A percentile compares a stretch with the other conserved stretches of the same genome.
These are phyloP conservation scores for Porites rus DNA, from an alignment of 92 coral and sea anemone species.

Conservation along the genomic window DNA sequence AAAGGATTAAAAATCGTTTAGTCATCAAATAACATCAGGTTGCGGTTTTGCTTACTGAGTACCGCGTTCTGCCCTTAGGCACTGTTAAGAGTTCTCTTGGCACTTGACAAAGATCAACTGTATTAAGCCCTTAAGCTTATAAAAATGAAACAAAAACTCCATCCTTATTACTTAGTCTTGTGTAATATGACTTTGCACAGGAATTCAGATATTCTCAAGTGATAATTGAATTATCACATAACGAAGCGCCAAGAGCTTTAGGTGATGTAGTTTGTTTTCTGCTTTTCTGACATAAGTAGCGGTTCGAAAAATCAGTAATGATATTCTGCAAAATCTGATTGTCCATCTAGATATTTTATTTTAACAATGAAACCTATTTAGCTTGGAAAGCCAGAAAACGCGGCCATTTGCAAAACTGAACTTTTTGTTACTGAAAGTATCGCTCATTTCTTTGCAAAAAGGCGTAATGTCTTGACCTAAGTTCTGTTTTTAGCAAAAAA, in stretches of 20 bases:
- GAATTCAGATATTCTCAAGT: background rate
- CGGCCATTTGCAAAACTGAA: background rate
- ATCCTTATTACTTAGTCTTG: background rate
- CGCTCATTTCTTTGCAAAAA: background rate
- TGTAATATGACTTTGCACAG: background rate
- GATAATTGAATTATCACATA: background rate
- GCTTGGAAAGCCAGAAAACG: no score
- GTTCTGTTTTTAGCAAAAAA: background rate
- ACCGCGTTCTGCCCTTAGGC: conserved; percentile 27
- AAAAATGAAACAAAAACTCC: background rate
- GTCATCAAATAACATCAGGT: background rate
- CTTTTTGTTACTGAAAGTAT: background rate
- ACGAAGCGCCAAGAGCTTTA: background rate
- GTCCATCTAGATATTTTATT: no score
- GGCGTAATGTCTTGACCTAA: background rate
- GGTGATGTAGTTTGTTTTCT: background rate
- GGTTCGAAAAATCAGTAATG: background rate
- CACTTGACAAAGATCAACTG: background rate
- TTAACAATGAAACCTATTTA: no score
- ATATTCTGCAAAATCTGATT: no score
- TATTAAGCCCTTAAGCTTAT: background rate
- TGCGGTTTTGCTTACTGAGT: conserved; percentile 7
- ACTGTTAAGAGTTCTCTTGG: no score
- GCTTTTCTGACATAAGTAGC: background rate
- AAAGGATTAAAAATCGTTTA: background rate